Evolutionary conservation across 2,888 invertebrate genomes (phyloP).

Genomic region (Acheta domesticus): DNA sequence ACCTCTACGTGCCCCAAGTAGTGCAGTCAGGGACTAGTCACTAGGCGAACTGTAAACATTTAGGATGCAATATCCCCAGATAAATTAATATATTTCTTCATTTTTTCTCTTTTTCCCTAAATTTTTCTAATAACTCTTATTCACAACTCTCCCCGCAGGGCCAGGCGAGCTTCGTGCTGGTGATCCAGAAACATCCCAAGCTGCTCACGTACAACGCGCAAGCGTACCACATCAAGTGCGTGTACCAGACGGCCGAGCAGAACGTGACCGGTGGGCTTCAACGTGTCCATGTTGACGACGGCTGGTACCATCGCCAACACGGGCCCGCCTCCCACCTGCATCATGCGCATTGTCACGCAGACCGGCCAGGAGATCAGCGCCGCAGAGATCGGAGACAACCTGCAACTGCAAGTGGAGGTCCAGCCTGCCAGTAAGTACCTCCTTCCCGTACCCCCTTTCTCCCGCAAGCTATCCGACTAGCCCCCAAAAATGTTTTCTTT

Average conservation of each 20-base stretch:
- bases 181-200: slow-evolving; percentile 95
- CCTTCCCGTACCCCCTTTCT: background rate
- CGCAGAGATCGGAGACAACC: slow-evolving; percentile 87
- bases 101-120: too few species aligned
- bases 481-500: too few species aligned
- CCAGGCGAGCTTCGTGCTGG: slow-evolving; percentile 86
- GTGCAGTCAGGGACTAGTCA: too few species aligned
- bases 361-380: slow-evolving; percentile 85
- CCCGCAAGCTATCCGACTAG: background rate
- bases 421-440: slow-evolving; percentile 59
- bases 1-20: too few species aligned
- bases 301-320: slow-evolving; percentile 94
- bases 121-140: too few species aligned
- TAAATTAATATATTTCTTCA: too few species aligned
- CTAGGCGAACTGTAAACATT: too few species aligned
- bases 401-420: slow-evolving; percentile 80
- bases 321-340: slow-evolving; percentile 87
- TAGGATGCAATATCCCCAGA: too few species aligned
- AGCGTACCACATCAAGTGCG: slow-evolving; percentile 93
- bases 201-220: slow-evolving; percentile 91
- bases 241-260: slow-evolving; percentile 90
- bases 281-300: slow-evolving; percentile 92
- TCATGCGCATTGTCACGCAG: slow-evolving; percentile 85
- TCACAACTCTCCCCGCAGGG: slow-evolving; percentile 55
- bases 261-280: slow-evolving; percentile 90